Base-by-base conservation (phyloP, 1,140 invertebrate species). In the Achatina immaculata region DNA sequence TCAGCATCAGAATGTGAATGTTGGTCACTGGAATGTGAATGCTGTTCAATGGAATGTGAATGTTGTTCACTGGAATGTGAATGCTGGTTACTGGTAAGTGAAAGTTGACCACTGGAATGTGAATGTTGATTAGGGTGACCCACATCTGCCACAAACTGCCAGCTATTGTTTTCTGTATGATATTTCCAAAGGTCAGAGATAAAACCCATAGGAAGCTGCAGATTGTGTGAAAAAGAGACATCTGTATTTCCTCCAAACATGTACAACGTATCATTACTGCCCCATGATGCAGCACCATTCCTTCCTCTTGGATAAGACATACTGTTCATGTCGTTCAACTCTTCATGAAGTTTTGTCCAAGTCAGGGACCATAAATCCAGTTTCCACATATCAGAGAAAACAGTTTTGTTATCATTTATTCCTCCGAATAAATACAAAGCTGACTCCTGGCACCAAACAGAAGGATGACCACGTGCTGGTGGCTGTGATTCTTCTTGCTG, bases 171-270 rank as follows among this genome's bases (percentile, higher is more conserved):
- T 31, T 55, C 40, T 48, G 75, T 9, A 19, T 80, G 65, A 81
- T 84, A 88, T 36, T 77, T 55, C 85, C 86, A 88, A 28, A 86
- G 51, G 72, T 86, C 84, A 34, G 82, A 82, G 16, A 81, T 78
- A 45, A 86, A 83, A 2, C 84, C 85, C n/a, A 74, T 43, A 58
- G 77, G 83, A 14, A 81, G 78, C 68, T 84, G 83, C 24, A 78
- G 78, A 1, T 65, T 74, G 24, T 73, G 78, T 24, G 73, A 45
- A 66, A 82, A 83, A 28, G 73, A 69, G 72, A 58, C 62, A 36
- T 76, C 28, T 34, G 82, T 82, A 69, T 85, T 88, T 19, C 86
- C 86, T 21, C 85, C 86, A 84, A 86, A 86, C 82, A 88, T 79
- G 43, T 83, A 86, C 19, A 85, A 77, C 28, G 58, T 77, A 2